phyloP scores from a whole-genome alignment of 2,888 invertebrate genomes.

The Euplexia lucipara region DNA sequence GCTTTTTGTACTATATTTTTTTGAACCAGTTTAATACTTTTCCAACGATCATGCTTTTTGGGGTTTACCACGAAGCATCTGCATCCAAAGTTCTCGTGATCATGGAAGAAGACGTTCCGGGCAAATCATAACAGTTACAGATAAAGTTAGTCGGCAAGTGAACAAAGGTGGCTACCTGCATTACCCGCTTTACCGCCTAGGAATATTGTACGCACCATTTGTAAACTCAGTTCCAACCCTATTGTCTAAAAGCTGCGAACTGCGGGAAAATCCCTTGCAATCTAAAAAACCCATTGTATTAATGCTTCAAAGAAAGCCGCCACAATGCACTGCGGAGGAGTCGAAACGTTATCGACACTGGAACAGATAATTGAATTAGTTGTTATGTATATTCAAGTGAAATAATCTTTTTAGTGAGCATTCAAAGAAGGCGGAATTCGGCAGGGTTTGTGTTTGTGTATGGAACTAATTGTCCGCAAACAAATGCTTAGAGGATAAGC shows the following conservation, averaged over 20 bases:
- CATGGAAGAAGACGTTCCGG: neutral
- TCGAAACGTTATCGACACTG: slow-evolving; percentile 70
- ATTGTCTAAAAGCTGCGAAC: slow-evolving; percentile 75
- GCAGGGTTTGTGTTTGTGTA: slow-evolving; percentile 39
- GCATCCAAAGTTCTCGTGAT: neutral
- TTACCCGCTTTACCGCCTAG: slow-evolving; percentile 55
- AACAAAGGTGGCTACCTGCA: slow-evolving; percentile 70
- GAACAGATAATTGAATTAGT: slow-evolving; percentile 79
- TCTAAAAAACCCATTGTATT: slow-evolving; percentile 73
- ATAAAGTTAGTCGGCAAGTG: slow-evolving; percentile 14
- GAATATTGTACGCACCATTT: slow-evolving; percentile 63
- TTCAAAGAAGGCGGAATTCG: slow-evolving; percentile 39
- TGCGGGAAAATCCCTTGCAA: slow-evolving; percentile 73
- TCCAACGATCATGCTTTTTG: neutral
- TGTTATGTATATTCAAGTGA: slow-evolving; percentile 66
- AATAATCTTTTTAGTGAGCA: slow-evolving; percentile 56
- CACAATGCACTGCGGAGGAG: slow-evolving; percentile 67
- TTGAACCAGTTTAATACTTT: too few species aligned
- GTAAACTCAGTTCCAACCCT: slow-evolving; percentile 61
- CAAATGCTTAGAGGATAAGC: slow-evolving; percentile 40
- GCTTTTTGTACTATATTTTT: too few species aligned
- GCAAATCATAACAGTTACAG: slow-evolving; percentile 13
- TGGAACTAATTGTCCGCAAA: slow-evolving; percentile 43
- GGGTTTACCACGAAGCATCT: slow-evolving; percentile 8
- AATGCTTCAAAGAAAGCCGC: slow-evolving; percentile 75